These are phyloP conservation scores for Hyperoodon ampullatus DNA, from an alignment of 2,113 vertebrate genomes.

Conservation along the genomic window DNA sequence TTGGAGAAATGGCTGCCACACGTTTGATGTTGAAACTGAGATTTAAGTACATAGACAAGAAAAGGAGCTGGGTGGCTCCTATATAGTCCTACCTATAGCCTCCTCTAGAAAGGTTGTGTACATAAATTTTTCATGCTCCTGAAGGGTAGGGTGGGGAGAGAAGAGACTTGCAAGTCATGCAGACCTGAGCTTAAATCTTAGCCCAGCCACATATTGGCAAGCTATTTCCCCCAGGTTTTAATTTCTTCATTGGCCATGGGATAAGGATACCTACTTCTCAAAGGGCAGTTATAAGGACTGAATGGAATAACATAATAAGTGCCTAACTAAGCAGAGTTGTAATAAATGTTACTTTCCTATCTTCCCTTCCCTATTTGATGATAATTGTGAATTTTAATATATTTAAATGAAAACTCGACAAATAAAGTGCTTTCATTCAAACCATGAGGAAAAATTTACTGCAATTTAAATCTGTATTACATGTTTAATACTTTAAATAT, in stretches of 20 bases:
- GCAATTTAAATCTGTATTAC: not conserved
- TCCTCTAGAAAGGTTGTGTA: not conserved
- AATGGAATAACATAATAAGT: not conserved
- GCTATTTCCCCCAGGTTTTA: not conserved
- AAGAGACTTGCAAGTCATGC: not conserved
- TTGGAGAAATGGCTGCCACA: slow-evolving; percentile 13
- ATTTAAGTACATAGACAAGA: slow-evolving; percentile 18
- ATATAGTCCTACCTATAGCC: not conserved
- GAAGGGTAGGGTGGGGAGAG: not conserved
- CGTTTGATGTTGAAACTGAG: not conserved
- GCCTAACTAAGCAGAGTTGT: not conserved
- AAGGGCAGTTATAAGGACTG: not conserved
- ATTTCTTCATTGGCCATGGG: not conserved
- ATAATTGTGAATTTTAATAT: slow-evolving; percentile 45
- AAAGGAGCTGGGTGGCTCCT: not conserved
- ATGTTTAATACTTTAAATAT: slow-evolving; percentile 49
- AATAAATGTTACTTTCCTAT: slow-evolving; percentile 1
- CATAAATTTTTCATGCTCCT: not conserved
- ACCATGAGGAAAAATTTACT: not conserved
- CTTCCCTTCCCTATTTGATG: not conserved
- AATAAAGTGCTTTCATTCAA: not conserved
- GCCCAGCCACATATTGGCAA: not conserved
- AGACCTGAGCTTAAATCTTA: slow-evolving; percentile 20
- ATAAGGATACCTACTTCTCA: slow-evolving; percentile 36
- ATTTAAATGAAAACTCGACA: slow-evolving; percentile 34